Evolutionary conservation across 2,113 vertebrate genomes (phyloP), one percentile per base, ranked within the genome.

Genomic region (Calonectris borealis): DNA sequence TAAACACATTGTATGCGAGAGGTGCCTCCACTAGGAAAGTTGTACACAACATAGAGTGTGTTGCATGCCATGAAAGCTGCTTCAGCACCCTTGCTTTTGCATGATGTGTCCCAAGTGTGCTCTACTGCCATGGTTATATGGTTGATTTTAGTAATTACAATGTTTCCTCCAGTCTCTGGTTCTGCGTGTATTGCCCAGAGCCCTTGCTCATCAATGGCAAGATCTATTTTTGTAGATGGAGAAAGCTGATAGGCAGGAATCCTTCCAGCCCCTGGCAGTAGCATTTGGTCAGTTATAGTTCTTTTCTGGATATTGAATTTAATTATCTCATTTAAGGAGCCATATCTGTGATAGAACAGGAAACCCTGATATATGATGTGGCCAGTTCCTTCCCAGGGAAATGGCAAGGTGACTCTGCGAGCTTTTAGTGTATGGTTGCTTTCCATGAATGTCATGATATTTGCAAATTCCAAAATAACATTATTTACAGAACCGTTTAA

Each of bases 171-270:
- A 3, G 97, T 97, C 58, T 99, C 98, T 18, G 98, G 97, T 49
- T 99, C 99, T 21, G 99, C 97, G 6, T 99, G 98, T 29, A 99
- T 98, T 79, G 98, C 98, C 99, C 99, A 99, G 44, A 99, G 98
- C 42, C 99, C 99, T 2, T 99, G 98, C 75, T 99, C 99, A 3
- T 99, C 99, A 9, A 99, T 97, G 34, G 99, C 99, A 93, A 99
- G 91, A 95, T 99, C 99, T 75, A 99, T 98, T 93, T 98, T 98
- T 32, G 98, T 99, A 36, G 98, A 98, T 1, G 98, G 98, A 26
- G 98, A 98, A 79, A 99, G 98, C 64, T 98, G 98, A 79, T 99
- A 99, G 42, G 95, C 98, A 12, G 98, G 98, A 7, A 99, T 92
- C 13, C 96, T 98, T 6, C 99, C 99, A 7, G 98, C 99, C 60